These are phyloP conservation scores for Mus pahari DNA, from an alignment of 2,113 vertebrate genomes.

Conservation along the genomic window DNA sequence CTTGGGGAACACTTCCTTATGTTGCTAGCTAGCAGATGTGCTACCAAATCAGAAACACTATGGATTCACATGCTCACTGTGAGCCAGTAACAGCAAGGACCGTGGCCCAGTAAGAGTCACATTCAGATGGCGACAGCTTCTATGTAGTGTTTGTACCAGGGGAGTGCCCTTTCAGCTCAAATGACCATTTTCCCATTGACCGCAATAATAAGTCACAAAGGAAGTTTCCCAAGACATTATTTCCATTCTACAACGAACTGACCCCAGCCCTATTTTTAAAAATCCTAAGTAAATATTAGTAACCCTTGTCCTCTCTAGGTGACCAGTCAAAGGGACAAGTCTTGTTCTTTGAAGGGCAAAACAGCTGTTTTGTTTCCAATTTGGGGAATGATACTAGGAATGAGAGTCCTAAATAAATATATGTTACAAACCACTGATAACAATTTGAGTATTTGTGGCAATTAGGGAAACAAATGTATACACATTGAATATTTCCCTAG, in stretches of 20 bases:
- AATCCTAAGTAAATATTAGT: slow-evolving; percentile 73
- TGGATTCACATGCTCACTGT: not conserved
- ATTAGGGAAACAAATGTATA: slow-evolving; percentile 77
- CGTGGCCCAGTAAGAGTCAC: slow-evolving; percentile 32
- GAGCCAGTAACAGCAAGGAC: slow-evolving; percentile 60
- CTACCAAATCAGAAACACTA: slow-evolving; percentile 66
- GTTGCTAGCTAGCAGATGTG: slow-evolving; percentile 37
- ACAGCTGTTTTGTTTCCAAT: slow-evolving; percentile 86
- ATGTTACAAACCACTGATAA: slow-evolving; percentile 83
- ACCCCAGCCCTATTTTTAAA: slow-evolving; percentile 66
- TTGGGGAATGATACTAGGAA: slow-evolving; percentile 78
- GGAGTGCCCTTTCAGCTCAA: not conserved
- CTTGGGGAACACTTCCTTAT: slow-evolving; percentile 66
- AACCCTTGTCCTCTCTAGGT: slow-evolving; percentile 70
- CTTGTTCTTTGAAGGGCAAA: slow-evolving; percentile 75
- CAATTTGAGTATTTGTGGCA: slow-evolving; percentile 85
- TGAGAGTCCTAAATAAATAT: slow-evolving; percentile 82
- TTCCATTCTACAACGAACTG: slow-evolving; percentile 36
- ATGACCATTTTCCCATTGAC: not conserved
- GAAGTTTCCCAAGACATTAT: slow-evolving; percentile 70
- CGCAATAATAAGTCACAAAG: not conserved
- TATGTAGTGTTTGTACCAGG: not conserved
- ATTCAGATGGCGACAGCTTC: not conserved
- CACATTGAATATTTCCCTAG: slow-evolving; percentile 75
- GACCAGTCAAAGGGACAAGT: slow-evolving; percentile 69